A percentile compares a stretch with the other conserved stretches of the same genome.
These are phyloP conservation scores for Drosophila mulleri DNA, from an alignment of 2,888 invertebrate species.

Conservation along the genomic window DNA sequence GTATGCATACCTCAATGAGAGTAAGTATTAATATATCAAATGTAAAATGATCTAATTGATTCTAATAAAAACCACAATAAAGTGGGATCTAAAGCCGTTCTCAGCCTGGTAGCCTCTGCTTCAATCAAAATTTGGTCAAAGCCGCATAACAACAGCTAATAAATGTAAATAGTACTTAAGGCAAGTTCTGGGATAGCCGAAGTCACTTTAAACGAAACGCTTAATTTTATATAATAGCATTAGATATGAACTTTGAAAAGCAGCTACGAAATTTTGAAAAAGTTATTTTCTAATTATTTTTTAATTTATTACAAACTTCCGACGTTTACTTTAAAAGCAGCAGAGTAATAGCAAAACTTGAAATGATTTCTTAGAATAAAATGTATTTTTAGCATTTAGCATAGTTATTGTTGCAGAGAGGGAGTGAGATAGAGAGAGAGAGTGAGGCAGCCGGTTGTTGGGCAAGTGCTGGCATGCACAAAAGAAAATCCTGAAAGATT, in stretches of 20 bases:
- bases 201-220: neutral
- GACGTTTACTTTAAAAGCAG: neutral
- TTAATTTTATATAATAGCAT: neutral
- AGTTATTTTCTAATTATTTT: conserved; percentile 4
- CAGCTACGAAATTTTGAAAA: neutral
- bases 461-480: conserved; percentile 36
- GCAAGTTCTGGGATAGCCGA: neutral
- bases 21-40: conserved; percentile 17
- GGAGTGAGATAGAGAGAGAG: neutral
- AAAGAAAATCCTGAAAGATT: conserved; percentile 71
- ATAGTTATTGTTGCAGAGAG: conserved; percentile 5
- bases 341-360: neutral
- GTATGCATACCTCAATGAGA: neutral
- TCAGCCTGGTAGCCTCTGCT: too few species aligned
- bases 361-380: conserved; percentile 14
- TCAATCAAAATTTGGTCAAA: neutral
- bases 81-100: too few species aligned
- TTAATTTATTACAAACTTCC: neutral
- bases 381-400: conserved; percentile 2
- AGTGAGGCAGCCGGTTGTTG: neutral
- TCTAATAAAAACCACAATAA: too few species aligned
- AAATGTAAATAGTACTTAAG: neutral
- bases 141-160: neutral
- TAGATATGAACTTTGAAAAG: too few species aligned
- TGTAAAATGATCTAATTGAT: too few species aligned